These are phyloP conservation scores for Arctia plantaginis DNA, from an alignment of 2,888 invertebrate genomes.

Conservation along the genomic window DNA sequence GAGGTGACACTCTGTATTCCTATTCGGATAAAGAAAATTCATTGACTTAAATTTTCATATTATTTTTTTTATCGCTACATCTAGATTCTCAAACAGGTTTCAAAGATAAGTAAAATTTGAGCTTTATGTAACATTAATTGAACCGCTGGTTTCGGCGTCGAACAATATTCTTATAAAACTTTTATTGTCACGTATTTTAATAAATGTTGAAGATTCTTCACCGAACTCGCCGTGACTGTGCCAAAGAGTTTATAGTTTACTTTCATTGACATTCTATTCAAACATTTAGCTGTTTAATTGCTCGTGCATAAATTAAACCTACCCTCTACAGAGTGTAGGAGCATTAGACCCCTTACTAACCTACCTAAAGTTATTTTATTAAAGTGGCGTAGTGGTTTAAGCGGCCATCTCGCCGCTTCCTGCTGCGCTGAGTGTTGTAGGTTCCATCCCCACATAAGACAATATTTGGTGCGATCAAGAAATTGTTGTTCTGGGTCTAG, in stretches of 20 bases:
- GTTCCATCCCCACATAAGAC: too few relatives aligned
- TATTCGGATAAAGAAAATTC: too few relatives aligned
- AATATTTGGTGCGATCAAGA: too few relatives aligned
- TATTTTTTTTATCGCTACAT: background rate
- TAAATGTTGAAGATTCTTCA: slow-evolving; percentile 45
- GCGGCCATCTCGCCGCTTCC: too few relatives aligned
- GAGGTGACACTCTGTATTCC: too few relatives aligned
- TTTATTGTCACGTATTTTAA: slow-evolving; percentile 60
- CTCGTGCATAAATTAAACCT: slow-evolving; percentile 27
- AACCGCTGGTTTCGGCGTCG: slow-evolving; percentile 21
- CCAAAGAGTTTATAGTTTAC: slow-evolving; percentile 22
- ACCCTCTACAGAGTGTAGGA: background rate
- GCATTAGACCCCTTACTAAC: background rate
- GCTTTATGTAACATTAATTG: background rate
- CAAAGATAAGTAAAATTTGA: background rate
- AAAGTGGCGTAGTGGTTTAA: too few relatives aligned
- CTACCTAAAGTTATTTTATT: background rate
- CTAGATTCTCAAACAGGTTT: background rate
- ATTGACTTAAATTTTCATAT: background rate
- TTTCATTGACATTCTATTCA: slow-evolving; percentile 24
- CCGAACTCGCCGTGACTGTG: slow-evolving; percentile 17
- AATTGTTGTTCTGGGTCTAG: too few relatives aligned
- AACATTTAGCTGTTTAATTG: slow-evolving; percentile 31
- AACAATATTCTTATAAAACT: slow-evolving; percentile 38
- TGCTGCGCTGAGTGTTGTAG: too few relatives aligned